phyloP scores from a whole-genome alignment of 2,888 invertebrate genomes.

The Mystacides longicornis region DNA sequence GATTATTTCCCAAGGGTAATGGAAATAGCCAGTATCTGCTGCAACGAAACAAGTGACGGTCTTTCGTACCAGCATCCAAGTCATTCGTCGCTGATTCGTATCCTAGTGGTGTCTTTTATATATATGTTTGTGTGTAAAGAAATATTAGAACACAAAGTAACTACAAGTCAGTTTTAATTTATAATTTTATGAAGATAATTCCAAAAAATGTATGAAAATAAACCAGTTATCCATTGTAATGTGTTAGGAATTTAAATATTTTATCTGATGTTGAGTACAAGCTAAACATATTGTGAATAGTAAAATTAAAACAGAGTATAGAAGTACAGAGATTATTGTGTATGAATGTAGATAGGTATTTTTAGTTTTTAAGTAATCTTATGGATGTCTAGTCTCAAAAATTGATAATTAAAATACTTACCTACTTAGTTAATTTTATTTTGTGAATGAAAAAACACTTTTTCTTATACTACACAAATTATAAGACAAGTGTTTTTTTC shows the following conservation, averaged over 20 bases:
- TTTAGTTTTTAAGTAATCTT: no score
- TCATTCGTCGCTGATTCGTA: conserved; percentile 3
- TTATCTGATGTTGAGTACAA: conserved; percentile 12
- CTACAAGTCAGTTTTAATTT: not conserved
- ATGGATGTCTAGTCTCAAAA: no score
- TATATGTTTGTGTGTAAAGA: conserved; percentile 12
- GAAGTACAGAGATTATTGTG: not conserved
- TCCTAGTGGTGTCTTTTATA: not conserved
- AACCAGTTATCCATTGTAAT: conserved; percentile 6
- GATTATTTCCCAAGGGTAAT: conserved; percentile 73
- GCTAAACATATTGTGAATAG: not conserved
- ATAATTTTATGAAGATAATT: no score
- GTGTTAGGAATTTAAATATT: conserved; percentile 14
- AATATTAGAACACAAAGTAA: not conserved
- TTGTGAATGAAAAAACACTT: no score
- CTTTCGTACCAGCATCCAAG: conserved; percentile 10
- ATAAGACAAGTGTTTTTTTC: no score
- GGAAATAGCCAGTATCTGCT: conserved; percentile 66
- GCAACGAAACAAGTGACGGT: conserved; percentile 47
- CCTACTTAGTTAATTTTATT: no score
- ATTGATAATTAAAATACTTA: no score
- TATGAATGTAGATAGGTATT: no score
- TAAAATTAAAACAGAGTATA: not conserved
- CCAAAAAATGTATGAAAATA: no score
- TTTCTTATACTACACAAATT: no score